Evolutionary conservation across 2,113 vertebrate genomes (phyloP), one percentile per base, ranked within the genome.

Genomic region (Xerus inauris): DNA sequence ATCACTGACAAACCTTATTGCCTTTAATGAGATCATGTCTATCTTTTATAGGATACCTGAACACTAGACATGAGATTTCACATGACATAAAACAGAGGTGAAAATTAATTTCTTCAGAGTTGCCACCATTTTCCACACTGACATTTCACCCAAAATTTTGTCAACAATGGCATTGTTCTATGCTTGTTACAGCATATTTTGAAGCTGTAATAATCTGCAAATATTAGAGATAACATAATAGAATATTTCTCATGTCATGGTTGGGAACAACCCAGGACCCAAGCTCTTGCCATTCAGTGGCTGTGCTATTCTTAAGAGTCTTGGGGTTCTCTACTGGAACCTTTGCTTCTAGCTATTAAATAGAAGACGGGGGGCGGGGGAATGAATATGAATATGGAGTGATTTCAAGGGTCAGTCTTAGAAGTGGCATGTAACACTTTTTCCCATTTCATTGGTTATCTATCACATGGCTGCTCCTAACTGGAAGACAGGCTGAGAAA

Each of bases 81-180:
- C n/a, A n/a, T n/a, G n/a, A n/a, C n/a, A n/a, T n/a, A 38, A 84
- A 79, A 93, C 51, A 22, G 76, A 87, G n/a, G 64, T 80, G 8
- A 30, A 84, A 96, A 94, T 65, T 75, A 80, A 57, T 95, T 83
- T 97, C 42, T 91, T 94, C n/a, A 89, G 14, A 86, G 76, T 51
- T 16, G 87, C 42, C 16, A 84, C 35, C 76, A 47, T 91, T 93
- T 96, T 45, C 28, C 22, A 86, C 54, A 28, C 38, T 88, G 75
- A 69, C 81, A 84, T 77, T 90, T 93, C n/a, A 82, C 42, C 16
- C 47, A 32, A 93, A 93, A 87, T 77, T 79, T 38, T 45, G 30
- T 85, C 42, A 77, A 24, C 14, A 40, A 0, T 40, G 19, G 47
- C 47, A 90, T 16, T 40, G 6, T 77, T 91, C 81, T 92, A 64